Base-by-base conservation (phyloP, 2,888 invertebrate genomes). In the Aproaerema taeniolella region DNA sequence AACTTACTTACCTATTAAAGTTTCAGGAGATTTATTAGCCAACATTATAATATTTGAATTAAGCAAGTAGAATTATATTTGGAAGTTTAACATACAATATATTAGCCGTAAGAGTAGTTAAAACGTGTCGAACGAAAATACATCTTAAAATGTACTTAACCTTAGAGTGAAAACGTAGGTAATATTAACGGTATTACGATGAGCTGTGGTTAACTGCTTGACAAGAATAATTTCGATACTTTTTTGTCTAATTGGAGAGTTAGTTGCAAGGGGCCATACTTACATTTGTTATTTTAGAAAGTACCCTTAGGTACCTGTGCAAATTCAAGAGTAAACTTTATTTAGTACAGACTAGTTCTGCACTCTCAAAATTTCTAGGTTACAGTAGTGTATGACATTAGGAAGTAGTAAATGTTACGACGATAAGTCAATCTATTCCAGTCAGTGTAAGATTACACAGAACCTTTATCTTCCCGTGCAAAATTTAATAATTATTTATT, bases 11-110 rank as follows among this genome's bases (percentile, higher is more conserved):
- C n/a, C n/a, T 73, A 72, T 70, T 67, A 67, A 77, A 64, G 64
- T 80, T 79, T 80, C 76, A 70, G 69, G 80, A 73, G 57, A 74
- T 79, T 77, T 79, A 80, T 76, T 79, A 81, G 75, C 67, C 73
- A 73, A 75, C 71, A 66, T n/a, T n/a, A n/a, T 74, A 68, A 67
- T 59, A 69, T 68, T 72, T 62, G 66, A 64, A 51, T 52, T 80
- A 78, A 73, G 67, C 58, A 55, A 57, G 73, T 82, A 80, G 77
- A 67, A 55, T 67, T 69, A 71, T 57, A 61, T 59, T 43, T 63
- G 55, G 54, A 72, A 67, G 53, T 70, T 68, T 62, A 65, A 71
- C 50, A 65, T 67, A 60, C 55, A 53, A 61, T 55, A 51, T 53
- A 65, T 55, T 67, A 61, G 58, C 53, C 46, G 37, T 74, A 70